phyloP scores from a whole-genome alignment of 2,888 invertebrate species.

The Chaetogeoica ovagalla region DNA sequence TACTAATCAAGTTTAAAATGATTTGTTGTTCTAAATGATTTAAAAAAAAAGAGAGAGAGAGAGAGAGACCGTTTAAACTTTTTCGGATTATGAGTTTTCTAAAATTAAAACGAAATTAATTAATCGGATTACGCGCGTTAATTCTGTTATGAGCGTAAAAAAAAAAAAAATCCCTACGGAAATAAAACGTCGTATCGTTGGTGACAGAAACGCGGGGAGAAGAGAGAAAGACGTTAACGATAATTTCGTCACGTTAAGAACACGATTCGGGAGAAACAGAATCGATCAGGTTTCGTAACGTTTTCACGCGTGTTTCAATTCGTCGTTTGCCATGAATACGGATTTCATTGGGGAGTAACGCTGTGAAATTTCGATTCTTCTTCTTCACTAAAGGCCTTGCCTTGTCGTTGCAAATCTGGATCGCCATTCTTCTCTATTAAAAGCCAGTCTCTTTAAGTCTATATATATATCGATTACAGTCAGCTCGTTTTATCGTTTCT shows the following conservation, averaged over 20 bases:
- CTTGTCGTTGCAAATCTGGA: too few relatives aligned
- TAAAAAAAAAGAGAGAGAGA: too few relatives aligned
- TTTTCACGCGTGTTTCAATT: too few relatives aligned
- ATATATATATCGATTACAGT: too few relatives aligned
- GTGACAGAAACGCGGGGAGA: neutral
- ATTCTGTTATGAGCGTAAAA: conserved; percentile 21
- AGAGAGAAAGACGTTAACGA: neutral
- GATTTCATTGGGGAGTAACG: too few relatives aligned
- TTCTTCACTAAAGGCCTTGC: too few relatives aligned
- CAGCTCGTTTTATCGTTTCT: too few relatives aligned
- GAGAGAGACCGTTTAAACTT: conserved; percentile 28
- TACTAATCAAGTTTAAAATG: conserved; percentile 44
- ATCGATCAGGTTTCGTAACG: too few relatives aligned
- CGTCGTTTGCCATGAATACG: neutral
- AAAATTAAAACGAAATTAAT: conserved; percentile 37
- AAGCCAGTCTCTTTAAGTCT: too few relatives aligned
- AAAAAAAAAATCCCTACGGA: neutral
- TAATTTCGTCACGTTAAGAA: neutral
- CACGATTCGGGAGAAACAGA: too few relatives aligned
- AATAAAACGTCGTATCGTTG: neutral
- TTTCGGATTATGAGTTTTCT: conserved; percentile 37
- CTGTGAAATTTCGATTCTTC: too few relatives aligned
- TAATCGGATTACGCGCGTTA: conserved; percentile 20
- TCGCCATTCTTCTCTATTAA: too few relatives aligned
- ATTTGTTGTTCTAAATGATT: conserved; percentile 44